Percentiles rank a stretch among this genome's conserved stretches.
These are phyloP conservation scores for Anguilla rostrata DNA, from an alignment of 2,113 vertebrate species.

Conservation along the genomic window DNA sequence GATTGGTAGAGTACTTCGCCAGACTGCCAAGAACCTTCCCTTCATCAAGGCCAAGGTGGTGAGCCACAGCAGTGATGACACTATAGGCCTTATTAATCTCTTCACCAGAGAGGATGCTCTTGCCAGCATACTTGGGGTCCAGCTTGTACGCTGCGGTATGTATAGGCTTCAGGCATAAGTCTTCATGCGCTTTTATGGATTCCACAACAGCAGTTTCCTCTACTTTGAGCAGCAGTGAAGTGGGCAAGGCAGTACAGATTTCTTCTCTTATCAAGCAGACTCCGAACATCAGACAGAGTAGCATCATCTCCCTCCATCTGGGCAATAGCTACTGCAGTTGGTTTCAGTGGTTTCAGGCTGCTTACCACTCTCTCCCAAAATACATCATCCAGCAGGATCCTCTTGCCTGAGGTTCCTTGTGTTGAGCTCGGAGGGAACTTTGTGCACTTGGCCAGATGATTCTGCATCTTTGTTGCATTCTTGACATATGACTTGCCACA, in stretches of 20 bases:
- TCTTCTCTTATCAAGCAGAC: constrained; percentile 39
- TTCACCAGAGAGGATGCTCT: constrained; percentile 48
- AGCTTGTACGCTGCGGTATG: constrained; percentile 55
- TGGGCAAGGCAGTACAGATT: constrained; percentile 30
- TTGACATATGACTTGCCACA: background rate
- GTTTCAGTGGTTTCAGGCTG: no score
- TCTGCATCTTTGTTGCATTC: constrained; percentile 19
- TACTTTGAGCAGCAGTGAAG: constrained; percentile 34
- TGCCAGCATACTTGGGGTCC: constrained; percentile 50
- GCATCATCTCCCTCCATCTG: no score
- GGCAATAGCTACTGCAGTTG: no score
- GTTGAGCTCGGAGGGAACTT: constrained; percentile 39
- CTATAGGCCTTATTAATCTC: constrained; percentile 46
- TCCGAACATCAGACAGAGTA: no score
- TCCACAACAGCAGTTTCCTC: constrained; percentile 45
- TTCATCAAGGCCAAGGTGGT: no score
- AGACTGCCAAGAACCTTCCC: no score
- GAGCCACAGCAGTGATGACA: constrained; percentile 45
- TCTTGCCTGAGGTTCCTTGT: constrained; percentile 43
- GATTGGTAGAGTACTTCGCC: no score
- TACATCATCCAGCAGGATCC: no score
- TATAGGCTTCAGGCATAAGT: constrained; percentile 50
- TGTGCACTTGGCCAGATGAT: constrained; percentile 53
- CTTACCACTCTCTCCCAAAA: no score
- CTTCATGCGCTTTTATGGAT: constrained; percentile 37